Conservation (phyloP, 1,140 invertebrate species). For the Bombus pascuorum region DNA sequence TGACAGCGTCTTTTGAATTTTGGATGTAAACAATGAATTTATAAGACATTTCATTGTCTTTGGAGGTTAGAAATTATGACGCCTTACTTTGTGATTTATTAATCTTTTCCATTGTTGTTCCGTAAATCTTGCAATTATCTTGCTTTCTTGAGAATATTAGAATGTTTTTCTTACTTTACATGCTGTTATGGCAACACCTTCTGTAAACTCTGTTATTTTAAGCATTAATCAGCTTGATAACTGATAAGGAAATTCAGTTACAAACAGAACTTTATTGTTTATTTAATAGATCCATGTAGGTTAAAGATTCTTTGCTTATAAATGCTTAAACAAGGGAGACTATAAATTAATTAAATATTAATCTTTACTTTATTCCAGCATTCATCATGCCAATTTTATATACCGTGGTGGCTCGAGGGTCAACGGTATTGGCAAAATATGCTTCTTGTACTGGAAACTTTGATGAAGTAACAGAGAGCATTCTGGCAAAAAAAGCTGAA, state of each 20-base stretch:
- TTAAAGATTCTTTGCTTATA: not conserved
- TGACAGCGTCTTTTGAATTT: fast-evolving
- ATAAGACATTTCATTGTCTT: not conserved
- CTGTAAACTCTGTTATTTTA: not conserved
- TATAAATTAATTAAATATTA: not conserved
- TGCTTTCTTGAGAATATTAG: not conserved
- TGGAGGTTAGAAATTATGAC: conserved; percentile 46
- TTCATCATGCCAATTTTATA: conserved; percentile 92
- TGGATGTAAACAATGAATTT: not conserved
- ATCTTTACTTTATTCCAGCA: conserved; percentile 54
- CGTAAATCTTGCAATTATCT: too few relatives aligned
- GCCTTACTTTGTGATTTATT: not conserved
- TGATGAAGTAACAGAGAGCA: conserved; percentile 95
- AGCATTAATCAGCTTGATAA: conserved; percentile 18
- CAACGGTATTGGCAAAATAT: conserved; percentile 93
- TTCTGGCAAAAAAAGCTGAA: conserved; percentile 92
- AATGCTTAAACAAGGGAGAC: not conserved
- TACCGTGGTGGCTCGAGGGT: conserved; percentile 93
- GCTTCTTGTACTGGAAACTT: conserved; percentile 96
- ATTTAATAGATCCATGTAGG: not conserved
- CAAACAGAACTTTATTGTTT: conserved; percentile 19
- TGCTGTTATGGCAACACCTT: not conserved
- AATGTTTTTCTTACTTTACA: not conserved
- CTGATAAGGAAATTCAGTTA: conserved; percentile 39
- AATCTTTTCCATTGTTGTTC: not conserved